Percentiles rank a stretch among this genome's conserved stretches.
Conservation (phyloP, 2,797 vertebrate species). For the Balearica regulorum region DNA sequence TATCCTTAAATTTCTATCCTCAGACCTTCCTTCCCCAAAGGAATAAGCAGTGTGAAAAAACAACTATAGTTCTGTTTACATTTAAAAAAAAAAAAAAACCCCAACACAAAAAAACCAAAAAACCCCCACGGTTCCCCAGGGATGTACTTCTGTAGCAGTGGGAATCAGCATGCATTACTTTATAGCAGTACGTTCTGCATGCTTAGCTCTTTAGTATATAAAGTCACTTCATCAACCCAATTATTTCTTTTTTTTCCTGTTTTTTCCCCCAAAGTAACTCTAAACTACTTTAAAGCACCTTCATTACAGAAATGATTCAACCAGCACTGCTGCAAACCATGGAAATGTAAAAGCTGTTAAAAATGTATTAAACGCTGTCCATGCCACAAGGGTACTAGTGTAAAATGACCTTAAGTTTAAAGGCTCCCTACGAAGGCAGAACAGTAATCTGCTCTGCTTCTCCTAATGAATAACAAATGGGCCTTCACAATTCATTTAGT, state of each 20-base stretch:
- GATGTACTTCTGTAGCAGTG: neutral
- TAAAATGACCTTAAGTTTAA: constrained; percentile 70
- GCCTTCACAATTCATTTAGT: constrained; percentile 59
- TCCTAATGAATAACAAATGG: constrained; percentile 81
- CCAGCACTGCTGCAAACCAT: constrained; percentile 23
- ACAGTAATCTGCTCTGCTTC: constrained; percentile 62
- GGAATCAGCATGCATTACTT: neutral
- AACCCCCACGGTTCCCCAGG: neutral
- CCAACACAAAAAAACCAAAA: neutral
- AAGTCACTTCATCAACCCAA: constrained; percentile 37
- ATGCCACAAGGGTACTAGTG: constrained; percentile 56
- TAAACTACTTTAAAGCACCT: constrained; percentile 47
- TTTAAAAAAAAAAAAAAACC: neutral
- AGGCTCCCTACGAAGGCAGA: constrained; percentile 63
- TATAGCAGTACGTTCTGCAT: neutral
- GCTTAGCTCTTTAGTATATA: constrained; percentile 7
- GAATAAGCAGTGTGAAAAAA: neutral
- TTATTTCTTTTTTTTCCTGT: neutral
- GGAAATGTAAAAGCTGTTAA: constrained; percentile 53
- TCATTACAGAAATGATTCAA: constrained; percentile 56
- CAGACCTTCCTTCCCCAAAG: neutral
- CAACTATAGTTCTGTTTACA: neutral
- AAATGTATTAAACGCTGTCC: constrained; percentile 64
- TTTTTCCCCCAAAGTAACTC: constrained; percentile 31
- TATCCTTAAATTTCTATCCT: neutral